Evolutionary conservation across 1,140 invertebrate species (phyloP), one percentile per base, ranked within the genome.

Genomic region (Drosophila rufa): DNA sequence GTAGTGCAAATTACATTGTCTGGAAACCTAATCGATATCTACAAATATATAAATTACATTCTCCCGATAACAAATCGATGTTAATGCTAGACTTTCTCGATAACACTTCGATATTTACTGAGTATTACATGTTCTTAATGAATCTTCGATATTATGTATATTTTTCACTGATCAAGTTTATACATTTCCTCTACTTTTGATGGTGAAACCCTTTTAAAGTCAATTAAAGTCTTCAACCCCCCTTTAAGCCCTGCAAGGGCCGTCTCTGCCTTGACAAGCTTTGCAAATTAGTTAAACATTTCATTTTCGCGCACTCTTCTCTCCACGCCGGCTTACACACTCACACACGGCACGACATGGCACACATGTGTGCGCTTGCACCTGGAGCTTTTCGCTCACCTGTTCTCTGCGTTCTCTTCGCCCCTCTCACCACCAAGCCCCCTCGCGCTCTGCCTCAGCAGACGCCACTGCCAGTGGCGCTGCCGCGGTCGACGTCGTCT

Each of bases 211-310:
- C 9, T 3, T 22, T 55, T 15, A 3, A 5, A 12, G 14, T n/a
- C n/a, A n/a, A n/a, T n/a, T n/a, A n/a, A n/a, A n/a, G n/a, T 12
- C 7, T 17, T 7, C 2, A 2, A 7, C n/a, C 48, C 59, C 38
- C 15, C 2, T 8, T 12, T 9, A 9, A 51, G 12, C 22, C 59
- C 25, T 43, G 2, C 19, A 25, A 40, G 19, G 36, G 14, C 19
- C 53, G 30, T 15, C 68, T 12, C 38, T 53, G 56, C 42, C 17
- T 6, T 7, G 8, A 60, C 36, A 75, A 55, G 69, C 60, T 62
- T 27, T 27, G 71, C 70, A 75, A 75, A 75, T 75, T 64, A 64
- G 69, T 56, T 64, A 75, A 62, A 62, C 42, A 75, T 75, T 62
- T 27, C 5, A 50, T 55, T 75, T 75, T 47, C 43, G 47, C 68